Conservation (phyloP, 2,113 vertebrate genomes). For the Lepus europaeus region DNA sequence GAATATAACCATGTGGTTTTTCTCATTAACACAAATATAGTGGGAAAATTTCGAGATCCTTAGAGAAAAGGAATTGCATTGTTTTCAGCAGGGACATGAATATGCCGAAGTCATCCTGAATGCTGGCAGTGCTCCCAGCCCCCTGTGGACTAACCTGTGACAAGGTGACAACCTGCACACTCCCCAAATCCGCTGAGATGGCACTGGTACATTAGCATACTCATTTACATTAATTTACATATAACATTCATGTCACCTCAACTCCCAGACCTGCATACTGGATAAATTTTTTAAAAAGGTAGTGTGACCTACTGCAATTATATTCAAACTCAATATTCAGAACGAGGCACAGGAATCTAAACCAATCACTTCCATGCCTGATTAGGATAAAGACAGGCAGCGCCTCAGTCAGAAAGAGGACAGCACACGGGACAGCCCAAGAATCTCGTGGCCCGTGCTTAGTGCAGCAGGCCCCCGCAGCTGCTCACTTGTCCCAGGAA, state of each 20-base stretch:
- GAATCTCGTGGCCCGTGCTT: background rate
- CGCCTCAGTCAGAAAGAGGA: background rate
- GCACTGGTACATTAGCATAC: background rate
- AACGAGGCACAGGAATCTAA: background rate
- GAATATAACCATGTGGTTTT: background rate
- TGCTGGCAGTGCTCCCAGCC: background rate
- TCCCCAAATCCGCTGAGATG: background rate
- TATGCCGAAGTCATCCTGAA: background rate
- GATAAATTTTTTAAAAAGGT: slow-evolving; percentile 1
- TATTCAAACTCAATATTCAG: slow-evolving; percentile 40
- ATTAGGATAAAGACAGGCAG: background rate
- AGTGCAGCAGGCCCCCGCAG: too few species aligned
- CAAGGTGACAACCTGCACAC: background rate
- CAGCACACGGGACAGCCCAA: background rate
- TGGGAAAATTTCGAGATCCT: background rate
- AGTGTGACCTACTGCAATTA: slow-evolving; percentile 53
- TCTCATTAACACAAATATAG: background rate
- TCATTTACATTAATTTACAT: slow-evolving; percentile 64
- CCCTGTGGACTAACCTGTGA: background rate
- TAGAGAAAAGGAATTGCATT: background rate
- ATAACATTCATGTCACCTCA: background rate
- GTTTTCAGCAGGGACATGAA: background rate
- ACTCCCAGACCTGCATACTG: background rate
- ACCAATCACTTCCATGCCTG: background rate
- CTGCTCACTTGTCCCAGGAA: fast-evolving